phyloP scores from a whole-genome alignment of 2,888 invertebrate genomes.

The Neoascia interrupta region DNA sequence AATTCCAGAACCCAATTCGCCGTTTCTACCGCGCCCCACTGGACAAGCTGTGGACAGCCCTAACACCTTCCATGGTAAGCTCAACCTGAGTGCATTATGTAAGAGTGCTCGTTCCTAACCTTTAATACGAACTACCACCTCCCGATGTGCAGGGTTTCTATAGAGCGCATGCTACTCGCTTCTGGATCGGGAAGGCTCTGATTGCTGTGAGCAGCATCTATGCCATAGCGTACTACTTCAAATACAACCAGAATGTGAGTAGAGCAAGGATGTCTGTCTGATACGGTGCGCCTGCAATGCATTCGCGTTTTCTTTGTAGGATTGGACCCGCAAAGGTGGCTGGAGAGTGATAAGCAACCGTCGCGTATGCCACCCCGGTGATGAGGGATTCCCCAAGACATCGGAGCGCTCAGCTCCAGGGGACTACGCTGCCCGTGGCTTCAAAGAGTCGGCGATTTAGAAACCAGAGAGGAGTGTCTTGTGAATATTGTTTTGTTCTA shows the following conservation, averaged over 20 bases:
- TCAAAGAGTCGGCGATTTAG: slow-evolving; percentile 84
- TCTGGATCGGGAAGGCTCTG: slow-evolving; percentile 83
- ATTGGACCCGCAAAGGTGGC: slow-evolving; percentile 89
- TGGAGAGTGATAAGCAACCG: slow-evolving; percentile 84
- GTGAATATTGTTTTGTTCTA: slow-evolving; percentile 19
- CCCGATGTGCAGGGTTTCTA: slow-evolving; percentile 37
- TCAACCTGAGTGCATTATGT: slow-evolving; percentile 66
- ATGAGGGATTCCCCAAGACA: slow-evolving; percentile 84
- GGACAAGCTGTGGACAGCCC: slow-evolving; percentile 82
- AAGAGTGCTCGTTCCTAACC: slow-evolving; percentile 61
- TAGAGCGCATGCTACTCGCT: slow-evolving; percentile 82
- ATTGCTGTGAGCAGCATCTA: slow-evolving; percentile 81
- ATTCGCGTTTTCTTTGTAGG: slow-evolving; percentile 79
- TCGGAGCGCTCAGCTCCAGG: slow-evolving; percentile 82
- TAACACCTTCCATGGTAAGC: slow-evolving; percentile 84
- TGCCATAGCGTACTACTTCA: slow-evolving; percentile 86
- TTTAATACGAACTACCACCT: background rate
- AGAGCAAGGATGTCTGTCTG: background rate
- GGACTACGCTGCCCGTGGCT: slow-evolving; percentile 87
- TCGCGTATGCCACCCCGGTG: slow-evolving; percentile 83
- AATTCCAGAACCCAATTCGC: slow-evolving; percentile 87
- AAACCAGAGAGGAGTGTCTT: background rate
- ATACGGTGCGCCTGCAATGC: too few relatives aligned
- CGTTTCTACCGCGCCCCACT: slow-evolving; percentile 88
- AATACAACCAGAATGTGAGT: slow-evolving; percentile 89